Evolutionary conservation across 2,888 invertebrate species (phyloP), one percentile per base, ranked within the genome.

Genomic region (Drosophila nr. perissopoda): DNA sequence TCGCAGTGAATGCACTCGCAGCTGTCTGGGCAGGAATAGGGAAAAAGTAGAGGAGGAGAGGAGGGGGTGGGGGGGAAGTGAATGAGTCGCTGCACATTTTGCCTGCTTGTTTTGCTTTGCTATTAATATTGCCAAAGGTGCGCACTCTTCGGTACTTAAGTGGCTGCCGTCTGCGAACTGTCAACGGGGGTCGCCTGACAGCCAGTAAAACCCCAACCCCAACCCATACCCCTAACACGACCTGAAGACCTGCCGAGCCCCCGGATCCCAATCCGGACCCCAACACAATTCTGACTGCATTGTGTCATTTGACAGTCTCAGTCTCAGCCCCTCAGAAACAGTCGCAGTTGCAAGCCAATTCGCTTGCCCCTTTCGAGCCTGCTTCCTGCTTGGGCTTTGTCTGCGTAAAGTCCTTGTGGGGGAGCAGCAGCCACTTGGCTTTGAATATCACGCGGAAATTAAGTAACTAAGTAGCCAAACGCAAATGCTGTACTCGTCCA

Each of bases 61-160:
- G 27, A 10, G n/a, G 27, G 1, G 18, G 10, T n/a, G 18, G 27
- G 27, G 1, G 25, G 11, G 11, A 25, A 40, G 25, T 16, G 11
- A n/a, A 40, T n/a, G 56, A 38, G 21, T 31, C 7, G 67, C 74
- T 81, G 80, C 73, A 74, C 70, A 74, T 76, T 74, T 74, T 72
- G 78, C 79, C 78, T 53, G 62, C 71, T 61, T 69, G 75, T 78
- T 78, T 75, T 75, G 73, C 82, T 78, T 70, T 67, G 80, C 82
- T 82, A 84, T 87, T 87, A 86, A 88, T 88, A 89, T 87, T 89
- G 89, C 87, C 88, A 88, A 90, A 90, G 88, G 90, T 90, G 90
- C 82, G 82, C 85, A 83, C 85, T 86, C 89, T 82, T 59, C 63
- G 87, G 82, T 79, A 86, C 90, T 88, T 90, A 88, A 88, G 88